Base-by-base conservation (phyloP, 2,797 vertebrate genomes). In the Acomys russatus region DNA sequence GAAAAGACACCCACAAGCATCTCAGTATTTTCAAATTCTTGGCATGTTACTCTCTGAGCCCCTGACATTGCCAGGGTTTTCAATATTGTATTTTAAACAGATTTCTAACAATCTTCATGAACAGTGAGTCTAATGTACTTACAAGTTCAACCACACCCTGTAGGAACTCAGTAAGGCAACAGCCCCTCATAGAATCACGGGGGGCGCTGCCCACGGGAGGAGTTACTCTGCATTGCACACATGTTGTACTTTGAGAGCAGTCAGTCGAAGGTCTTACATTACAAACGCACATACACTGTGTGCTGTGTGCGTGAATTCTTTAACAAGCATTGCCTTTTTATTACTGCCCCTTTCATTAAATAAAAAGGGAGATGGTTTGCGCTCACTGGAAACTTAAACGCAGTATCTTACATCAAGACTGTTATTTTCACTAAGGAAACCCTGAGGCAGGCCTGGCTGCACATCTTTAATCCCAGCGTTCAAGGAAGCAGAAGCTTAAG, bases 361-460 rank as follows among this genome's bases (percentile, higher is more conserved):
- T 64, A 64, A 30, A 74, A 15, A 6, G 38, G 30, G 25, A 28
- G 49, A 28, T 73, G n/a, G 71, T 73, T 30, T 63, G 59, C 79
- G 38, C 64, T 86, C 54, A 86, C 14, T 90, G 35, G 77, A 35
- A 94, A 73, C 86, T 38, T 87, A 95, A 85, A 94, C 63, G 82
- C 3, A 82, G 30, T 66, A 28, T 85, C 91, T 59, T 92, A 74
- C 83, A 22, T 87, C n/a, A 92, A 77, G 64, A 79, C 10, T 11
- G 25, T 20, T 94, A 79, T 66, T 91, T 88, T 86, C 89, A 95
- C 76, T 30, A 96, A 91, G 89, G 92, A 94, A 94, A 88, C 15
- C 12, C 10, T 28, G 17, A 66, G 44, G 83, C 23, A 82, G 35
- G 35, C 59, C 38, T 18, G 14, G 35, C 64, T 35, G 35, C 63